Evolutionary conservation across 2,888 invertebrate species (phyloP).

Genomic region (Spilosoma lubricipeda): DNA sequence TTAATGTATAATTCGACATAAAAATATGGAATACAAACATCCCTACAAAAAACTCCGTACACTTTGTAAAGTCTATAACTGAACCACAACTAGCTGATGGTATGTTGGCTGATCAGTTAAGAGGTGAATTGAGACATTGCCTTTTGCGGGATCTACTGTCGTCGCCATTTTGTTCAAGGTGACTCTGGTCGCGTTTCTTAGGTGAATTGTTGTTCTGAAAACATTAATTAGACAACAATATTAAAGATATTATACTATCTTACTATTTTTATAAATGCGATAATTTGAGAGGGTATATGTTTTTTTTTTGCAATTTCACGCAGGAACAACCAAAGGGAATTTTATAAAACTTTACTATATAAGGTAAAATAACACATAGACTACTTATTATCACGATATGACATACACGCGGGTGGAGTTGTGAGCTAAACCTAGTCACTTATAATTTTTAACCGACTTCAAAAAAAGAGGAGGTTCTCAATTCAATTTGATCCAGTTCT

Average conservation of each 20-base stretch:
- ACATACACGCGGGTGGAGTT: no score
- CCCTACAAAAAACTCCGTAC: slow-evolving; percentile 72
- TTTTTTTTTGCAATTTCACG: no score
- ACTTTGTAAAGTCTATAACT: slow-evolving; percentile 73
- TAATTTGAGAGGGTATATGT: no score
- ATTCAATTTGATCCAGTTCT: no score
- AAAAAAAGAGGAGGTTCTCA: no score
- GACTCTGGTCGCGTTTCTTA: slow-evolving; percentile 87
- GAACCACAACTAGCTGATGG: slow-evolving; percentile 68
- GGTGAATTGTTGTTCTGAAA: slow-evolving; percentile 85
- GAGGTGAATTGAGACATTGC: slow-evolving; percentile 83
- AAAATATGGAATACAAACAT: slow-evolving; percentile 67
- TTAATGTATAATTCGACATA: slow-evolving; percentile 65
- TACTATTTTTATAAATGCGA: no score
- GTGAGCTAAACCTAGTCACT: no score
- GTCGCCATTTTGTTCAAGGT: slow-evolving; percentile 85
- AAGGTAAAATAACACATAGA: no score
- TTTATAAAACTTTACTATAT: no score
- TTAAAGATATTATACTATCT: background rate
- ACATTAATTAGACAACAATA: background rate
- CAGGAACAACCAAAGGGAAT: no score
- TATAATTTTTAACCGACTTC: no score
- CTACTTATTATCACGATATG: no score
- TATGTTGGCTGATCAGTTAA: slow-evolving; percentile 65
- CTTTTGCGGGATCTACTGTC: slow-evolving; percentile 86